These are phyloP conservation scores for Carassius gibelio DNA, from an alignment of 2,113 vertebrate species.

Conservation along the genomic window DNA sequence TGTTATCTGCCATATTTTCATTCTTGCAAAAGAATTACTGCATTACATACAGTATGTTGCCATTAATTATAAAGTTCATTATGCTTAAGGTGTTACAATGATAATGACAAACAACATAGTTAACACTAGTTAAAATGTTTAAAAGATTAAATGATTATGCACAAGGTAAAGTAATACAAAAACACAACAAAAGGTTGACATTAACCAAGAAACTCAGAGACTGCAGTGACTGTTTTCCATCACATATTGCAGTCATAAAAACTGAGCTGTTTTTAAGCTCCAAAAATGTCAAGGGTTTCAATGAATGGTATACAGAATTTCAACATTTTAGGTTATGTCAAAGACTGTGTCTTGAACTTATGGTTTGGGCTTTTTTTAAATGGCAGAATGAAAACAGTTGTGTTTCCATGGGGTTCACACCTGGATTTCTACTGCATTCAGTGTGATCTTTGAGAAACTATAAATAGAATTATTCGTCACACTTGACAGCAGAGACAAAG, in stretches of 20 bases:
- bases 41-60: conserved; percentile 9
- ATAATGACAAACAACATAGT: conserved; percentile 15
- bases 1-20: conserved; percentile 31
- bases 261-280: not conserved
- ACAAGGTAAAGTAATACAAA: conserved; percentile 21
- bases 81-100: conserved; percentile 16
- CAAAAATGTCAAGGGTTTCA: not conserved
- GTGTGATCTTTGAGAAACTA: conserved; percentile 30
- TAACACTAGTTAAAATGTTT: conserved; percentile 11
- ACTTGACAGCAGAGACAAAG: conserved; percentile 15
- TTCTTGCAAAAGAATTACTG: conserved; percentile 1
- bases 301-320: not conserved
- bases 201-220: conserved; percentile 8
- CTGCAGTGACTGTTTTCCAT: not conserved
- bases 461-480: not conserved
- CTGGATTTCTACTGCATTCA: conserved; percentile 16
- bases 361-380: not conserved
- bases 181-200: conserved; percentile 10
- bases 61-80: conserved; percentile 4
- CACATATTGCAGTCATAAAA: not conserved
- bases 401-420: not conserved
- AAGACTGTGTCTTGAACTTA: not conserved
- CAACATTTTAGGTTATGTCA: not conserved
- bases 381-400: not conserved
- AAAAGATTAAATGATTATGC: conserved; percentile 10